Base-by-base conservation (phyloP, 1,140 invertebrate species). In the Ips nitidus region DNA sequence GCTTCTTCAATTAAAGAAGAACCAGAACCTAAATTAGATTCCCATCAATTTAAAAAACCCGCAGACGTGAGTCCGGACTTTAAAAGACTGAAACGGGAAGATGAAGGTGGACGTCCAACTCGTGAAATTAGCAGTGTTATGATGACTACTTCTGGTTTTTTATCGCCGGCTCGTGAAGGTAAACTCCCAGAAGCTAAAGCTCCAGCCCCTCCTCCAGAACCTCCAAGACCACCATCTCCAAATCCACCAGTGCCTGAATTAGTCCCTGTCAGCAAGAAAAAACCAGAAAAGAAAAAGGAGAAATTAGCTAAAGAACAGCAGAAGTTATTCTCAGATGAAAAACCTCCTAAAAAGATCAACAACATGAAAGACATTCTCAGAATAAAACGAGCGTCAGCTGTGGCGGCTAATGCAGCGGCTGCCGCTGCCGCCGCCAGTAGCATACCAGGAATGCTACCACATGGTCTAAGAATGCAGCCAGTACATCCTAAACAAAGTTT, bases 81-180 rank as follows among this genome's bases (percentile, higher is more conserved):
- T 41, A 71, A 66, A 55, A 52, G 58, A 45, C 47, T 53, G 2
- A 81, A 71, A 55, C 55, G 66, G 39, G 73, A 75, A 42, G 75
- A 76, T 67, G 86, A 87, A 75, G 91, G 94, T 73, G 91, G 91
- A 42, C 87, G 92, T 68, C 90, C 91, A 22, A 87, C 95, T 57
- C 86, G 95, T 71, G 94, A 97, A 84, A 94, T 98, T 65, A 92
- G 90, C 72, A 96, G 94, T 83, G 94, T 97, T 1, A 94, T 95
- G 83, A 97, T 98, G 94, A 96, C 94, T 0, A 92, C 92, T 53
- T 92, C 93, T 41, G 96, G 96, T 3, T 95, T 94, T 81, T 84
- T 98, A 61, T 96, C 94, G 1, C 94, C 95, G 2, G 92, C 93
- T 2, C 83, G 93, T 63, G 94, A 96, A 84, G 96, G 96, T 4